A percentile compares a stretch with the other conserved stretches of the same genome.
Evolutionary conservation across 2,888 invertebrate genomes (phyloP).

Genomic region (Mellilla xanthometata): DNA sequence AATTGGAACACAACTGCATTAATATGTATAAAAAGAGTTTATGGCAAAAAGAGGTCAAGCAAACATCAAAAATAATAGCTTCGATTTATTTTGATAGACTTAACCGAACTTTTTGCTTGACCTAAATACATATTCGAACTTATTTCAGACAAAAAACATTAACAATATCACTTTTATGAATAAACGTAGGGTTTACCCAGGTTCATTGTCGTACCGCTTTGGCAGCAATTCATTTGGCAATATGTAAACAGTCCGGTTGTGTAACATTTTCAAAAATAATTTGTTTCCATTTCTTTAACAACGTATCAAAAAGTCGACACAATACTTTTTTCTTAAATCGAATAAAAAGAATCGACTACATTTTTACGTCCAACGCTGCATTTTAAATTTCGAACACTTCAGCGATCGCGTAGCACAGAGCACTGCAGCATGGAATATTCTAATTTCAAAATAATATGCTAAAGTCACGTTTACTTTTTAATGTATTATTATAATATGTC

Average conservation of each 20-base stretch:
- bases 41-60: conserved; percentile 9
- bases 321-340: no score
- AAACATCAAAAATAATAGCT: conserved; percentile 3
- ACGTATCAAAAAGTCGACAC: neutral
- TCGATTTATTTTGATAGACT: neutral
- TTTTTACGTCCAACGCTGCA: conserved; percentile 11
- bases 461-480: conserved; percentile 8
- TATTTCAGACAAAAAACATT: neutral
- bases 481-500: conserved; percentile 28
- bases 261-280: conserved; percentile 56
- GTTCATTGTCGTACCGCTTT: conserved; percentile 67
- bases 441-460: conserved; percentile 2
- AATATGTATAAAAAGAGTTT: neutral
- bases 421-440: neutral
- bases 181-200: conserved; percentile 53
- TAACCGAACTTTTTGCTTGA: neutral
- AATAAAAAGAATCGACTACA: conserved; percentile 4
- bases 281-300: conserved; percentile 9
- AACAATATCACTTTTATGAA: conserved; percentile 7
- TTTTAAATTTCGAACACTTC: conserved; percentile 15
- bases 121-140: neutral
- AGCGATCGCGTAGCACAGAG: no score
- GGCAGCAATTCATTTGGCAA: conserved; percentile 75
- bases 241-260: conserved; percentile 75
- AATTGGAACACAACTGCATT: neutral